Evolutionary conservation across 2,113 vertebrate genomes (phyloP), one percentile per base, ranked within the genome.

Genomic region (Anhinga anhinga): DNA sequence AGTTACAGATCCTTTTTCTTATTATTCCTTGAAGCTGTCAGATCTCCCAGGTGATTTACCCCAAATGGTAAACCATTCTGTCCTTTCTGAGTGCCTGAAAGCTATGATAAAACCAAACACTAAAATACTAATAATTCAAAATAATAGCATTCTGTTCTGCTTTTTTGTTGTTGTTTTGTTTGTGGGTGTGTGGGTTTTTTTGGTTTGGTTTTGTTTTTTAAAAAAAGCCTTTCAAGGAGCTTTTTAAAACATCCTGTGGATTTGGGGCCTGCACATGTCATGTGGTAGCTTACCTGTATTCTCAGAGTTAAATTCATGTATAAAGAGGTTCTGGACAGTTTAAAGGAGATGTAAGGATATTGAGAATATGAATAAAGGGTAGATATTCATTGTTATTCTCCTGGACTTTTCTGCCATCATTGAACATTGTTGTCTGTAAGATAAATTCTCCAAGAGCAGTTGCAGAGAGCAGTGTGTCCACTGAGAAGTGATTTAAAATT

Each of bases 401-500:
- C 27, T 76, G 30, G 85, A 96, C 84, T 90, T 93, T 91, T 88
- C 74, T 91, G 42, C 74, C 11, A 3, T 95, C 90, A n/a, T 30
- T 76, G 62, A 73, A 77, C 66, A 62, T 82, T 94, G 70, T 82
- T 87, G 73, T 90, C 84, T 72, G 27, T 45, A 90, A 94, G 70
- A 95, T 76, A 96, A 93, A 95, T 95, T 82, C 49, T 85, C 27
- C 25, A 56, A 38, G 76, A 61, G 95, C 53, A 44, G 53, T 94
- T 94, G 74, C 70, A 85, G 61, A 88, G 88, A 87, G 90, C 74
- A 85, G 45, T 91, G 90, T 85, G 85, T 85, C 82, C 45, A 58
- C 63, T 45, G 45, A 86, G 74, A 96, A 95, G 90, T 86, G 92
- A 94, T 94, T 88, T 95, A 95, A 86, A 95, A 88, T 93, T 76